A percentile compares a stretch with the other conserved stretches of the same genome.
Conservation (phyloP, 2,797 vertebrate genomes). For the Mormyrops boulengeri region DNA sequence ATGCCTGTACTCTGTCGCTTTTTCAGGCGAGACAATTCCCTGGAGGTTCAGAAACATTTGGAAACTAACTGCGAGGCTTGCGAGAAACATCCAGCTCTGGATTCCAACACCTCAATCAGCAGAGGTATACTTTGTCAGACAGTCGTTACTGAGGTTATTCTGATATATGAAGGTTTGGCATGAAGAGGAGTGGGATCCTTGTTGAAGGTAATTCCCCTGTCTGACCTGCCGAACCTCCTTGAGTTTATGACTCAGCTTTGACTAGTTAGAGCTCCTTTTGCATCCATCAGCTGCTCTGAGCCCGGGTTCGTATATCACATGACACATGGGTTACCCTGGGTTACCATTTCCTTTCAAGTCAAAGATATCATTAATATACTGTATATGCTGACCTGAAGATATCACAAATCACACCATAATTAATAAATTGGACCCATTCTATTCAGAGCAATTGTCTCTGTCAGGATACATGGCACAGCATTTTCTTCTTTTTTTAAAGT, state of each 20-base stretch:
- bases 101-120: neutral
- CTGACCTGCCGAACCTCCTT: neutral
- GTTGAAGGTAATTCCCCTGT: neutral
- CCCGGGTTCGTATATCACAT: neutral
- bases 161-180: neutral
- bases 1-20: neutral
- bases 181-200: neutral
- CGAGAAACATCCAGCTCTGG: neutral
- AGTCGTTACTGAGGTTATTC: neutral
- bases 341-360: neutral
- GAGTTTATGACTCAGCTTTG: neutral
- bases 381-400: neutral
- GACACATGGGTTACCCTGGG: neutral
- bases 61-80: neutral
- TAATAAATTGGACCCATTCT: neutral
- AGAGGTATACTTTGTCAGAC: neutral
- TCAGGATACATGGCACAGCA: neutral
- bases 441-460: neutral
- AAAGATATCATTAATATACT: neutral
- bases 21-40: neutral
- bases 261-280: neutral
- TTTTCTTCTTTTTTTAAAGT: slow-evolving; percentile 1
- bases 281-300: neutral
- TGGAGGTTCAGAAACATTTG: neutral
- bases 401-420: neutral